Conservation (phyloP, 2,888 invertebrate species). For the Diarsia dahlii region DNA sequence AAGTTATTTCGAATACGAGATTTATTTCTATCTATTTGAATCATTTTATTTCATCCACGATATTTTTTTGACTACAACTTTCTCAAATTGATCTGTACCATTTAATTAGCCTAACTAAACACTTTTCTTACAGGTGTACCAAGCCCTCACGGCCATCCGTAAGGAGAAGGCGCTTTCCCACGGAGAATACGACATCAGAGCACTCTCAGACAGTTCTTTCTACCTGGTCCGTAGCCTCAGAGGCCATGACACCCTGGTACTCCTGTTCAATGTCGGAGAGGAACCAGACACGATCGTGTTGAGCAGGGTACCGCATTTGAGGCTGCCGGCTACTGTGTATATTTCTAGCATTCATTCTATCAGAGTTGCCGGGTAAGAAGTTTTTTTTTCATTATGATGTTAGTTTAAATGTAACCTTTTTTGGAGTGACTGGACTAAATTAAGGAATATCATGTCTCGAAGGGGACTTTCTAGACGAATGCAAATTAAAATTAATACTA, state of each 20-base stretch:
- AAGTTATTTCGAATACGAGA: neutral
- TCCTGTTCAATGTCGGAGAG: conserved; percentile 90
- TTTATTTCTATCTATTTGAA: neutral
- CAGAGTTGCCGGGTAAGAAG: conserved; percentile 76
- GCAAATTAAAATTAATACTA: too few relatives aligned
- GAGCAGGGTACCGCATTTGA: conserved; percentile 70
- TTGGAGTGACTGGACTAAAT: neutral
- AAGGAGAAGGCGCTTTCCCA: conserved; percentile 81
- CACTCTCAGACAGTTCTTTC: conserved; percentile 79
- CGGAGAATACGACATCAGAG: conserved; percentile 84
- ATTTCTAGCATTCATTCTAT: conserved; percentile 80
- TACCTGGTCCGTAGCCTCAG: conserved; percentile 79
- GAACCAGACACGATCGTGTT: conserved; percentile 82
- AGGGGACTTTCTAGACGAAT: neutral
- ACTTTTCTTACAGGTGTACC: conserved; percentile 86
- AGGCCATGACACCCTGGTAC: conserved; percentile 76
- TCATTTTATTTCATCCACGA: neutral
- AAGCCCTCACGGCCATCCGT: conserved; percentile 88
- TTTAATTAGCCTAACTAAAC: neutral
- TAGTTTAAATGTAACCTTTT: neutral
- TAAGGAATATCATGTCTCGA: neutral
- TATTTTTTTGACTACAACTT: neutral
- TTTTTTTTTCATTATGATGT: conserved; percentile 1
- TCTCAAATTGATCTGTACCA: neutral
- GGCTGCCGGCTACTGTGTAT: conserved; percentile 73